phyloP scores from a whole-genome alignment of 53 echinoderm and acorn worm genomes.

The Antedon mediterranea region DNA sequence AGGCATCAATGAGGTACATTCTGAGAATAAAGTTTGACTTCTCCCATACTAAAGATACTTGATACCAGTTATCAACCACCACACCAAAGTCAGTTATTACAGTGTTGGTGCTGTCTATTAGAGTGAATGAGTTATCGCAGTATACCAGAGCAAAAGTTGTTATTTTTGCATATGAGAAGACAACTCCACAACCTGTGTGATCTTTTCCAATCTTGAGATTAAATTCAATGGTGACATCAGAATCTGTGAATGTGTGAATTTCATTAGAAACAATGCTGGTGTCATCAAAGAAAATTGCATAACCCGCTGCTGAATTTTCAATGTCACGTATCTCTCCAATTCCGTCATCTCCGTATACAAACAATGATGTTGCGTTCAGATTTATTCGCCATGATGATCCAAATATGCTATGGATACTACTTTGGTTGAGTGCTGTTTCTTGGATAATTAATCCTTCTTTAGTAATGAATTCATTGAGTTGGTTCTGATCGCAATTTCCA shows the following conservation, averaged over 20 bases:
- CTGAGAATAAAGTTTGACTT: constrained; percentile 28
- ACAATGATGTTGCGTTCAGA: constrained; percentile 9
- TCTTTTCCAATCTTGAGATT: constrained; percentile 19
- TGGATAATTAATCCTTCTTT: constrained; percentile 26
- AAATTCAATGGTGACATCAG: constrained; percentile 74
- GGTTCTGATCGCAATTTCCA: constrained; percentile 47
- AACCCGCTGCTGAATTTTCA: constrained; percentile 40
- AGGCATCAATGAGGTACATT: constrained; percentile 37
- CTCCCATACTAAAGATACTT: constrained; percentile 49
- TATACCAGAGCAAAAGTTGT: constrained; percentile 36
- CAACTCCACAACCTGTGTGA: constrained; percentile 26
- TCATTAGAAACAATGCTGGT: constrained; percentile 23
- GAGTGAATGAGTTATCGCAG: constrained; percentile 35
- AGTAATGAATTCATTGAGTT: constrained; percentile 42
- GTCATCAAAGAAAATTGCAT: constrained; percentile 60
- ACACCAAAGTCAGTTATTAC: constrained; percentile 24
- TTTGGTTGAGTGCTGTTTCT: constrained; percentile 24
- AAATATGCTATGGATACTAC: constrained; percentile 42
- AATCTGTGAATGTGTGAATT: constrained; percentile 55
- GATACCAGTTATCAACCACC: constrained; percentile 48
- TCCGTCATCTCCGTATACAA: constrained; percentile 38
- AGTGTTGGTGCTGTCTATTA: constrained; percentile 17
- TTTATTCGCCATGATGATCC: constrained; percentile 49
- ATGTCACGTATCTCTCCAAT: constrained; percentile 40
- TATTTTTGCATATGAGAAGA: constrained; percentile 43